Conservation (phyloP, 2,113 vertebrate species). For the Zosterops borbonicus region DNA sequence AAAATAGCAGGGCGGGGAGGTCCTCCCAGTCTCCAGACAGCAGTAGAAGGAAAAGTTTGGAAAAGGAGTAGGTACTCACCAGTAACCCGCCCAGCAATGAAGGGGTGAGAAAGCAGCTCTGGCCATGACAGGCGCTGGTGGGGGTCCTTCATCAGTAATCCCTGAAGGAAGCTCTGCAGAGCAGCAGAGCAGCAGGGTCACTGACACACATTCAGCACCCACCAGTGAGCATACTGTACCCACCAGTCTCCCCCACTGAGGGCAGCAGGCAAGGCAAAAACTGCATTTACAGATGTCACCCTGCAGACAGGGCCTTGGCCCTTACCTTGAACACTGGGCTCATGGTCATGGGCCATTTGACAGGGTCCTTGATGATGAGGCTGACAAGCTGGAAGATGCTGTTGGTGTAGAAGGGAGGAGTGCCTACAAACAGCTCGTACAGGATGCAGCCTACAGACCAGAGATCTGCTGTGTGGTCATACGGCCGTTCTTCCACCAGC, state of each 20-base stretch:
- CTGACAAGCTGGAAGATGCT: slow-evolving; percentile 94
- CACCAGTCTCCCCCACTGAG: neutral
- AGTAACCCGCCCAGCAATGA: slow-evolving; percentile 86
- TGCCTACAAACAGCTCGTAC: slow-evolving; percentile 92
- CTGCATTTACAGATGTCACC: neutral
- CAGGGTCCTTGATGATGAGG: slow-evolving; percentile 85
- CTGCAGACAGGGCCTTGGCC: neutral
- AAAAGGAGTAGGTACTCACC: slow-evolving; percentile 72
- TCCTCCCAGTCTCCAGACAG: neutral
- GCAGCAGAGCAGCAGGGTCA: neutral
- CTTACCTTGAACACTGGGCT: slow-evolving; percentile 86
- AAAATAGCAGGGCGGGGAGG: neutral
- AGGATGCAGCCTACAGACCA: slow-evolving; percentile 97
- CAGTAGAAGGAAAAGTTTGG: neutral
- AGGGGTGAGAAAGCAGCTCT: slow-evolving; percentile 88
- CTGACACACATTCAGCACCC: neutral
- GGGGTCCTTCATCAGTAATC: slow-evolving; percentile 91
- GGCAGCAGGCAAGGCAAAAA: neutral
- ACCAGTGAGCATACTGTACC: neutral
- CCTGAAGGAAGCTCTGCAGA: slow-evolving; percentile 89
- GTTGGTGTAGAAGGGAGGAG: slow-evolving; percentile 92
- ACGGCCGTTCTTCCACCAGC: slow-evolving; percentile 91
- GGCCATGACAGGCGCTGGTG: slow-evolving; percentile 90
- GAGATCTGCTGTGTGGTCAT: slow-evolving; percentile 92
- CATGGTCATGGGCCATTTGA: slow-evolving; percentile 88